These are phyloP conservation scores for Drosophila falleni DNA, from an alignment of 2,888 invertebrate genomes.

Conservation along the genomic window DNA sequence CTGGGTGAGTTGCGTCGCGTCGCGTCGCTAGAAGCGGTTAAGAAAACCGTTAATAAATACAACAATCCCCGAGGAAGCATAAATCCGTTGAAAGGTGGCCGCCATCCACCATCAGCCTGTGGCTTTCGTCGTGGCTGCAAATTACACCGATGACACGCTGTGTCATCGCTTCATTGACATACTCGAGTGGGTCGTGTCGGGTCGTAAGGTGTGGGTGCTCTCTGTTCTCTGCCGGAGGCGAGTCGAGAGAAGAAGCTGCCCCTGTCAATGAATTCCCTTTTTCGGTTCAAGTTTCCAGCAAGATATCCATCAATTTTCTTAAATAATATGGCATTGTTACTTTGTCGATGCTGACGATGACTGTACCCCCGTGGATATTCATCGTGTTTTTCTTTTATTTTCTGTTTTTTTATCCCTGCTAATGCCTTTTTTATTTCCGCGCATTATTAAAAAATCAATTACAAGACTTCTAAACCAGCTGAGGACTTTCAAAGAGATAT, in stretches of 20 bases:
- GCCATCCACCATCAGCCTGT: constrained; percentile 16
- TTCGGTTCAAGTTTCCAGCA: constrained; percentile 19
- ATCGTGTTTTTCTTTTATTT: neutral
- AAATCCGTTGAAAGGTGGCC: constrained; percentile 59
- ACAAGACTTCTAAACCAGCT: constrained; percentile 17
- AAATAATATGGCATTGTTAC: constrained; percentile 38
- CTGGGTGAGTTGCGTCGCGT: constrained; percentile 19
- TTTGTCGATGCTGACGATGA: constrained; percentile 11
- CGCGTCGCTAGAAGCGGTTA: constrained; percentile 62
- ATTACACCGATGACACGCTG: constrained; percentile 80
- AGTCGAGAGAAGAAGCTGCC: constrained; percentile 1
- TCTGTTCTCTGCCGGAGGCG: neutral
- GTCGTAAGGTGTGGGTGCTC: constrained; percentile 2
- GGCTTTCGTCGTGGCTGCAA: constrained; percentile 59
- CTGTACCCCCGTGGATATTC: constrained; percentile 22
- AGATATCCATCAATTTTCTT: constrained; percentile 41
- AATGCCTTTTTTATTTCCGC: constrained; percentile 37
- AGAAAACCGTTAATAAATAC: constrained; percentile 67
- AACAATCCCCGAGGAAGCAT: constrained; percentile 58
- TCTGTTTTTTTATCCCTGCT: neutral
- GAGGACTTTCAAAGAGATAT: constrained; percentile 30
- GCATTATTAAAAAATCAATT: constrained; percentile 46
- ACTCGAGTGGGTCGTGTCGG: constrained; percentile 35
- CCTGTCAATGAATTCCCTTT: constrained; percentile 41
- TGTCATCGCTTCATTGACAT: constrained; percentile 76